These are phyloP conservation scores for Leptogaster cylindrica DNA, from an alignment of 2,888 invertebrate species.

Conservation along the genomic window DNA sequence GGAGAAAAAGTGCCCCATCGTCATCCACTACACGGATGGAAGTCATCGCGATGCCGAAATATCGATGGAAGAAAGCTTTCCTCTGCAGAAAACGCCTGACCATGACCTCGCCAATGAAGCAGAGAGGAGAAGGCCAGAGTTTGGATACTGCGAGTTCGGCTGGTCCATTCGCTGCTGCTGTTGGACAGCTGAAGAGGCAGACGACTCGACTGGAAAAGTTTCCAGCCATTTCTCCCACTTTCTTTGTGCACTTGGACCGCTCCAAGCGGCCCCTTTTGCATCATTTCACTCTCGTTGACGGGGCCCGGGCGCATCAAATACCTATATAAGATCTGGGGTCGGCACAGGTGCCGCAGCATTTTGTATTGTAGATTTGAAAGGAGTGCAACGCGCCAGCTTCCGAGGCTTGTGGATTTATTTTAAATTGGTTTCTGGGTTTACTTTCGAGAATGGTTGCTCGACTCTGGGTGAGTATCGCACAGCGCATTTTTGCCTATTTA, in stretches of 20 bases:
- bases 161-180: background rate
- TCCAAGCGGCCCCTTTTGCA: conserved; percentile 19
- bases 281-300: conserved; percentile 35
- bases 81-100: conserved; percentile 19
- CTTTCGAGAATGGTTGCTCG: conserved; percentile 25
- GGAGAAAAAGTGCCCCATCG: background rate
- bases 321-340: conserved; percentile 39
- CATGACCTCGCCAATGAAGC: conserved; percentile 41
- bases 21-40: background rate
- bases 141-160: background rate
- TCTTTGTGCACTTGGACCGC: conserved; percentile 21
- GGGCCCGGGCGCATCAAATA: conserved; percentile 13
- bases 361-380: conserved; percentile 22
- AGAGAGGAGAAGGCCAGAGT: conserved; percentile 24
- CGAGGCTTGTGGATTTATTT: conserved; percentile 22
- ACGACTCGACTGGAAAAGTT: conserved; percentile 9
- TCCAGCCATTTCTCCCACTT: conserved; percentile 38
- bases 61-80: background rate
- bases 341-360: conserved; percentile 36
- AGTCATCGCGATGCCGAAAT: no score
- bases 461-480: conserved; percentile 32
- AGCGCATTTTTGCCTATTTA: background rate
- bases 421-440: conserved; percentile 2
- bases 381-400: conserved; percentile 2
- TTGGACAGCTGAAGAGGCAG: background rate